Percentiles rank a stretch among this genome's conserved stretches.
Conservation (phyloP, 2,888 invertebrate species). For the Corbicula japonica region DNA sequence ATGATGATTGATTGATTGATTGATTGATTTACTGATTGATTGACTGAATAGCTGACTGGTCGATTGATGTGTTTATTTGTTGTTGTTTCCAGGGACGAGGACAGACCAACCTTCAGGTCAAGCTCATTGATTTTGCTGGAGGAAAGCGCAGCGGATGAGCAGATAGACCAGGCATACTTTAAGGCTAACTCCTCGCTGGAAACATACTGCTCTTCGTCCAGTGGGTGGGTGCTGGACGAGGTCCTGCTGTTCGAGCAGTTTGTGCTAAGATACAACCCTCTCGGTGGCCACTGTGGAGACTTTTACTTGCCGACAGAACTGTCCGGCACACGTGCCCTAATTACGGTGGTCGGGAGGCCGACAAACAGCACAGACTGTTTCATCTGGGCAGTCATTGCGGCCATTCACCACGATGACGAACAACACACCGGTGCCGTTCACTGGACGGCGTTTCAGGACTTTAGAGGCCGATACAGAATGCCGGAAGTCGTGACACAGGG, state of each 20-base stretch:
- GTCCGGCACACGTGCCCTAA: slow-evolving; percentile 1
- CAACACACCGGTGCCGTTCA: slow-evolving; percentile 1
- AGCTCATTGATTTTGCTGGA: neutral
- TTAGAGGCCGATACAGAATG: slow-evolving; percentile 5
- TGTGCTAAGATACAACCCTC: slow-evolving; percentile 2
- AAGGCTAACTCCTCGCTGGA: slow-evolving; percentile 21
- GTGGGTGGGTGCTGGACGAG: slow-evolving; percentile 15
- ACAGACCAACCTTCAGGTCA: neutral
- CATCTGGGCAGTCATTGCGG: neutral
- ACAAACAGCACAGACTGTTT: neutral
- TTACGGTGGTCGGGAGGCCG: neutral
- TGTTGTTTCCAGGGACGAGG: slow-evolving; percentile 5
- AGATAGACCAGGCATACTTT: slow-evolving; percentile 30
- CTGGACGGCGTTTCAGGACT: neutral
- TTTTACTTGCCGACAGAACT: neutral
- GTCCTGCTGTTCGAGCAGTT: slow-evolving; percentile 7
- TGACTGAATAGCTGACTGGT: neutral
- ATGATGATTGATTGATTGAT: neutral
- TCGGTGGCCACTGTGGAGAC: slow-evolving; percentile 14
- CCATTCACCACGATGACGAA: neutral
- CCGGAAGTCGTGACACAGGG: neutral
- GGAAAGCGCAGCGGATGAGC: neutral
- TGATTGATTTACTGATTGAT: neutral
- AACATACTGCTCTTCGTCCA: slow-evolving; percentile 7
- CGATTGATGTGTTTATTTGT: neutral